A percentile compares a stretch with the other conserved stretches of the same genome.
These are phyloP conservation scores for Halcyon leucocephala DNA, from an alignment of 2,797 vertebrate species.

Conservation along the genomic window DNA sequence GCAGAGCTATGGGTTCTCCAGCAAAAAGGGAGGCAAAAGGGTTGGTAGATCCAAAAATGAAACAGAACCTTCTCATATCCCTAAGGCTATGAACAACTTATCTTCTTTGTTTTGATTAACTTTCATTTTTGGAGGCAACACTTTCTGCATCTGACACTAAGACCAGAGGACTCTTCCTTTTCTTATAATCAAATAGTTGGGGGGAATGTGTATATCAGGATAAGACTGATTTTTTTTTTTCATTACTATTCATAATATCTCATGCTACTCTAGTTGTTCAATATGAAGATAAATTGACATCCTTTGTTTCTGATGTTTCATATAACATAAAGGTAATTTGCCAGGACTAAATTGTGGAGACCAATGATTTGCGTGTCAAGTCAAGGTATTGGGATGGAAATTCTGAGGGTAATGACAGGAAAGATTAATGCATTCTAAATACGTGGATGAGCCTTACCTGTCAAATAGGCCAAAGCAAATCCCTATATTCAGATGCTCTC, in stretches of 20 bases:
- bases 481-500: background rate
- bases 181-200: background rate
- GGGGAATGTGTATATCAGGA: background rate
- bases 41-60: rapidly evolving
- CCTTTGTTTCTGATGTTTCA: background rate
- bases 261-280: background rate
- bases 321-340: background rate
- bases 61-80: background rate
- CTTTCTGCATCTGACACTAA: background rate
- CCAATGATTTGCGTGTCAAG: background rate
- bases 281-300: background rate
- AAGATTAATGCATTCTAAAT: background rate
- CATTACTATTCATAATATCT: background rate
- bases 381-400: background rate
- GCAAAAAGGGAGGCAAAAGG: background rate
- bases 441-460: background rate
- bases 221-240: background rate
- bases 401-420: background rate
- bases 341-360: background rate
- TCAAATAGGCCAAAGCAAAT: background rate
- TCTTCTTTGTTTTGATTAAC: background rate
- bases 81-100: background rate
- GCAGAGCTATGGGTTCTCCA: background rate
- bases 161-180: background rate
- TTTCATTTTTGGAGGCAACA: background rate